Base-by-base conservation (phyloP, 2,888 invertebrate species). In the Cantharis flavilabris region DNA sequence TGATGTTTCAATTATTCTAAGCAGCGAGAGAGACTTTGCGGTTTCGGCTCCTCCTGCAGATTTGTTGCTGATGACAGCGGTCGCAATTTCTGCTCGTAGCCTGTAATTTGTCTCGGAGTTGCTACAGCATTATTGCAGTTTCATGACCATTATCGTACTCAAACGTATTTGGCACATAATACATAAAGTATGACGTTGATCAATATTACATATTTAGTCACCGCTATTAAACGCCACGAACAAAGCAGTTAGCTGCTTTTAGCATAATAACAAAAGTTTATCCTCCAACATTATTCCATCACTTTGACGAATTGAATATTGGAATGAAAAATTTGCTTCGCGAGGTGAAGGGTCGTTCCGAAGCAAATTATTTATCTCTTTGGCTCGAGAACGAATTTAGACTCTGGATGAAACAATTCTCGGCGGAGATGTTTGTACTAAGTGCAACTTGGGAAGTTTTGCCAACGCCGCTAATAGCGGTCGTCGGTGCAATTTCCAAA, bases 161-260 rank as follows among this genome's bases (percentile, higher is more conserved):
- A 79, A 78, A 76, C 79, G 79, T 79, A 81, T 82, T 81, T 80
- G 79, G 78, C 76, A 80, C 80, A 80, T 80, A 81, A 79, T 67
- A 67, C 79, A 76, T 72, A 74, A 72, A 70, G 65, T 63, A 62
- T 69, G 81, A 80, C 81, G 78, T 79, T 81, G 82, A 82, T 81
- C 77, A 80, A 81, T 81, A 75, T 18, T 72, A 67, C 65, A 67
- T 67, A 67, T 67, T 67, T 67, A 67, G 65, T 67, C 65, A 67
- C 65, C 16, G 71, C 16, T 28, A 67, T 67, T 67, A 67, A 67
- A 67, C 26, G 23, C 65, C 65, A 67, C 49, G 49, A 49, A 49
- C 49, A 13, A 49, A 49, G 49, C 49, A 49, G 49, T 49, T 49
- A 49, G 49, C 49, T 49, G 49, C 49, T 49, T 49, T 49, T 49